phyloP scores from a whole-genome alignment of 2,888 invertebrate species.

The Erynnis tages region DNA sequence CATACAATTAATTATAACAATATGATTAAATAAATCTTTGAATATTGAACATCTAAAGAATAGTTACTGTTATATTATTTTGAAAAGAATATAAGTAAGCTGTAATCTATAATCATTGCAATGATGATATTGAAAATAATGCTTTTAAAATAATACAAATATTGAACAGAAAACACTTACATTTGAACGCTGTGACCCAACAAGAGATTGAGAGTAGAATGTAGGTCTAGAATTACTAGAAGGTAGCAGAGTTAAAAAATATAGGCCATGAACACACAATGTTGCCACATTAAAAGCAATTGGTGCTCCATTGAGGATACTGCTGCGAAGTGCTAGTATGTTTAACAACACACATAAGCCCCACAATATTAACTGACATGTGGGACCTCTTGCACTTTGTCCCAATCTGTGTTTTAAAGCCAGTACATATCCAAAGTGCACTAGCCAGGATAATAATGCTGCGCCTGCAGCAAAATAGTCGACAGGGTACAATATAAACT shows the following conservation, averaged over 20 bases:
- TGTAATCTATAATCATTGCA: no score
- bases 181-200: constrained; percentile 77
- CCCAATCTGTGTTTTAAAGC: constrained; percentile 84
- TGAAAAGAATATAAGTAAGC: no score
- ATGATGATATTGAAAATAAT: no score
- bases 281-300: constrained; percentile 83
- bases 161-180: constrained; percentile 50
- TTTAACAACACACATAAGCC: constrained; percentile 84
- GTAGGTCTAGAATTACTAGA: constrained; percentile 74
- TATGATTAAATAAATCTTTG: no score
- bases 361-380: constrained; percentile 85
- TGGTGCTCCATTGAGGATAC: constrained; percentile 71
- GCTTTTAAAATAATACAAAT: no score
- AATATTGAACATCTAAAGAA: no score
- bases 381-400: constrained; percentile 88
- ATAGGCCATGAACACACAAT: constrained; percentile 84
- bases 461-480: constrained; percentile 87
- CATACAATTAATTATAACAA: not conserved
- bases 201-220: constrained; percentile 71
- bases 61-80: no score
- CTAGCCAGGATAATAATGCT: constrained; percentile 89
- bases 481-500: constrained; percentile 80
- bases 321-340: constrained; percentile 85
- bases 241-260: constrained; percentile 87
- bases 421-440: constrained; percentile 89